Evolutionary conservation across 2,888 invertebrate species (phyloP), one percentile per base, ranked within the genome.

Genomic region (Polymixis lichenea): DNA sequence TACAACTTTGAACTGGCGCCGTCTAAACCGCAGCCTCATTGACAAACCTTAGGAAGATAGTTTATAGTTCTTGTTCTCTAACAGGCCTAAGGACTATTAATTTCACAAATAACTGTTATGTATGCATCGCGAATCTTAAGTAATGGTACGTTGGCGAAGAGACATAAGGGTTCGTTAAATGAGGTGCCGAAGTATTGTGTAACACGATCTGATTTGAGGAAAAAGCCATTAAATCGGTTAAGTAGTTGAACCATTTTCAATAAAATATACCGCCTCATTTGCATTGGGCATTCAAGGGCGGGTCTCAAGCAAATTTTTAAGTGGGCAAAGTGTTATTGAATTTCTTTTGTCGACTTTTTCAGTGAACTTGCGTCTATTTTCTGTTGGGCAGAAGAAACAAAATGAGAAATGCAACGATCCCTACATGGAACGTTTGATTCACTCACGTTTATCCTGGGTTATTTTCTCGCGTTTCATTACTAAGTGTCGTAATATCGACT

Each of bases 1-100:
- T 73, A 88, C 61, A 74, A 64, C 75, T 78, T 64, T 55, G 22
- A 77, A 67, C 69, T 15, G 88, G 84, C 86, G 86, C 77, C 88
- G 64, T 38, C 43, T 17, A 28, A 78, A 78, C 67, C 69, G 71
- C 69, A 53, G 69, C 58, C 75, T 67, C 22, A 1, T 43, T 43
- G 25, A 72, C 64, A 49, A 61, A 78, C 32, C 28, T 25, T 53
- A 51, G 11, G 55, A 65, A 51, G 49, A 51, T n/a, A 56, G 58
- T 51, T 64, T 56, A 73, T 65, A 64, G 51, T 32, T 51, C 49
- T 32, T 51, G 43, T 56, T 53, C n/a, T 53, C 7, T 17, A 22
- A 51, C 6, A 51, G 56, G 17, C 3, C 17, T 46, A 25, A 73
- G 19, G n/a, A 73, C 46, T 51, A 73, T 73, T 77, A n/a, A 43